Evolutionary conservation across 2,113 vertebrate genomes (phyloP).

Genomic region (Strix uralensis): DNA sequence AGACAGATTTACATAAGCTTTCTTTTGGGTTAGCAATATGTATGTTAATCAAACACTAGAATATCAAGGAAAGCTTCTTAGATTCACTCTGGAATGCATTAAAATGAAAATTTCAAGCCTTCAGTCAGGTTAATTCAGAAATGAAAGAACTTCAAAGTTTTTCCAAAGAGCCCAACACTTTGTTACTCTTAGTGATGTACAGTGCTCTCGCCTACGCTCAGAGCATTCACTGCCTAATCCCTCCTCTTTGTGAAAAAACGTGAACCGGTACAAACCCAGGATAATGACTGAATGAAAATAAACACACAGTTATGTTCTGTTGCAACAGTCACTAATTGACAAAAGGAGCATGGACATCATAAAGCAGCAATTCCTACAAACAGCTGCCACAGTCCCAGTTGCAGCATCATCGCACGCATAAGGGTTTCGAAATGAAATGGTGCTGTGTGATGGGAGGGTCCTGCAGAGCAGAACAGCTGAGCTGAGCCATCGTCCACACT

Average conservation of each 20-base stretch:
- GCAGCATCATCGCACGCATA: rapidly evolving
- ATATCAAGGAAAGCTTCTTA: not conserved
- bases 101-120: not conserved
- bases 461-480: not conserved
- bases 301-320: rapidly evolving
- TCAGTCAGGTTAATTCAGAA: not conserved
- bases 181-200: not conserved
- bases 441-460: not conserved
- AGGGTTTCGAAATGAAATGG: not conserved
- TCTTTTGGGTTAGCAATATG: not conserved
- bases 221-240: not conserved
- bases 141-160: not conserved
- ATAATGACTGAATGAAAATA: not conserved
- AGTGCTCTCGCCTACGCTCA: rapidly evolving
- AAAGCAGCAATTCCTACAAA: not conserved
- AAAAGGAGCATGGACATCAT: not conserved
- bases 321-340: not conserved
- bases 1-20: not conserved
- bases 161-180: not conserved
- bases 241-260: not conserved
- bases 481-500: not conserved
- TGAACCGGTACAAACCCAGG: not conserved
- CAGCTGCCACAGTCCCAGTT: not conserved
- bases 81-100: not conserved
- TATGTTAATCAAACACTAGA: conserved; percentile 20